Conservation (phyloP, 2,888 invertebrate genomes). For the Acleris sparsana region DNA sequence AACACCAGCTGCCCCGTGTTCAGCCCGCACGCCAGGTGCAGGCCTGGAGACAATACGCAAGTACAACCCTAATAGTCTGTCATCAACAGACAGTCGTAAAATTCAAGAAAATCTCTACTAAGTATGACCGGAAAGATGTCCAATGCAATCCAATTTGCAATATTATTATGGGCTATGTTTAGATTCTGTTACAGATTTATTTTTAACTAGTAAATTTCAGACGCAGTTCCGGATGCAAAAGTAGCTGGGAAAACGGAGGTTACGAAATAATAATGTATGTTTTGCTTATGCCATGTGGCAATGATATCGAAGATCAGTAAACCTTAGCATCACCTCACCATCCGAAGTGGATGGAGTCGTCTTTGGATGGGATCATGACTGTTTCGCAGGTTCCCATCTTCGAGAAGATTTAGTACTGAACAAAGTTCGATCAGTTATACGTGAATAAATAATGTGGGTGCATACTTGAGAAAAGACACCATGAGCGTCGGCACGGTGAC, state of each 20-base stretch:
- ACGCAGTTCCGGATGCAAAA: no score
- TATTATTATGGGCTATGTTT: no score
- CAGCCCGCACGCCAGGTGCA: constrained; percentile 84
- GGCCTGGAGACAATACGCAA: constrained; percentile 56
- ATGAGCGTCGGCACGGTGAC: constrained; percentile 58
- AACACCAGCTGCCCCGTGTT: constrained; percentile 84
- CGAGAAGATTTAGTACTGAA: constrained; percentile 55
- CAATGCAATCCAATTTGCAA: no score
- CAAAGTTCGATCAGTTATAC: constrained; percentile 65
- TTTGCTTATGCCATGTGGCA: no score
- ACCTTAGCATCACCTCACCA: constrained; percentile 45
- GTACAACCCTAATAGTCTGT: not conserved
- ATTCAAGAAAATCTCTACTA: no score
- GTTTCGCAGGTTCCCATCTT: constrained; percentile 58
- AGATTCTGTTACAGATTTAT: no score
- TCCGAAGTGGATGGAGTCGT: constrained; percentile 61
- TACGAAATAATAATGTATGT: no score
- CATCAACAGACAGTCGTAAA: no score
- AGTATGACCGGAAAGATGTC: no score
- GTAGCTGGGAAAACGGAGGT: no score
- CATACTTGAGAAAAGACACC: constrained; percentile 79
- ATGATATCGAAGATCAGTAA: no score
- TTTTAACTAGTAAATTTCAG: no score
- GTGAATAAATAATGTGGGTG: constrained; percentile 70
- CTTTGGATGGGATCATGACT: constrained; percentile 58